These are phyloP conservation scores for Metellina segmentata DNA, from an alignment of 2,888 invertebrate genomes.

Conservation along the genomic window DNA sequence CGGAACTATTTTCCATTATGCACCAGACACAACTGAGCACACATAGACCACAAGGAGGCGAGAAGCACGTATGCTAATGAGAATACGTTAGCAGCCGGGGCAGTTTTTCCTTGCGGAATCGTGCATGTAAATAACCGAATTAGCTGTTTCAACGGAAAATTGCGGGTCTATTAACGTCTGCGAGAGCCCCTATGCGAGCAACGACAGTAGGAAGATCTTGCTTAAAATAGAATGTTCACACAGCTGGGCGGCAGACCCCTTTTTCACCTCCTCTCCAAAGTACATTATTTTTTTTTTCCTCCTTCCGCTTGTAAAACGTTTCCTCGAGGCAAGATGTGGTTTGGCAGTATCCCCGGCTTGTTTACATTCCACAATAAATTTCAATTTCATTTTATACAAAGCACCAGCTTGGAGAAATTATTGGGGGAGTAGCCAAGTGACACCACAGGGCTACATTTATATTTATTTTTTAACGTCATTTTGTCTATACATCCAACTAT, in stretches of 20 bases:
- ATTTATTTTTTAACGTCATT: too few relatives aligned
- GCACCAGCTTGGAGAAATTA: too few relatives aligned
- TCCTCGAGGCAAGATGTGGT: not conserved
- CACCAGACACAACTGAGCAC: not conserved
- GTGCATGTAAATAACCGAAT: slow-evolving; percentile 5
- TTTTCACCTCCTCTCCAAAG: slow-evolving; percentile 2
- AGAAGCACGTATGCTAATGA: not conserved
- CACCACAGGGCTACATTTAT: too few relatives aligned
- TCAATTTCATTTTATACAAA: too few relatives aligned
- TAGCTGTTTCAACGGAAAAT: slow-evolving; percentile 44
- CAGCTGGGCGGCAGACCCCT: slow-evolving; percentile 57
- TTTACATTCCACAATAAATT: too few relatives aligned
- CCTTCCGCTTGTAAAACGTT: slow-evolving; percentile 34
- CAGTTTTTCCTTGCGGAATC: not conserved
- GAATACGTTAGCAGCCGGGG: not conserved
- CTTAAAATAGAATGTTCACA: slow-evolving; percentile 41
- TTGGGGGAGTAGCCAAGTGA: too few relatives aligned
- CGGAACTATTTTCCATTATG: not conserved
- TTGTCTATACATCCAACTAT: too few relatives aligned
- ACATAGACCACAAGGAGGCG: not conserved
- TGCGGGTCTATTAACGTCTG: slow-evolving; percentile 19
- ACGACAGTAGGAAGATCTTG: slow-evolving; percentile 12
- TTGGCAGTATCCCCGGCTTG: not conserved
- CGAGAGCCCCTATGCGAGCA: not conserved
- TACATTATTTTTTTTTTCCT: slow-evolving; percentile 11